phyloP scores from a whole-genome alignment of 2,797 vertebrate genomes.

The Arremon aurantiirostris region DNA sequence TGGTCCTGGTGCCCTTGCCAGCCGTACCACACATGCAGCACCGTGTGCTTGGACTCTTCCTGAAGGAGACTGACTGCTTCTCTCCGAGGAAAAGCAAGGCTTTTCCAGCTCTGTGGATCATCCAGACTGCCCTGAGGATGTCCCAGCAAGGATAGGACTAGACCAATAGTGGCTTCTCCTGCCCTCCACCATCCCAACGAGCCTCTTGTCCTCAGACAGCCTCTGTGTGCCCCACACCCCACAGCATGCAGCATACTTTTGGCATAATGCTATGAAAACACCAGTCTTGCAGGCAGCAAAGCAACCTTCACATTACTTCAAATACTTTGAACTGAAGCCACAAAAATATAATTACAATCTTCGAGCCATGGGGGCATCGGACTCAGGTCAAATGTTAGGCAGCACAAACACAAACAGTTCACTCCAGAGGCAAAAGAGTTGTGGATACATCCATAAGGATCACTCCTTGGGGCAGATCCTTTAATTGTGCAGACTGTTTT shows the following conservation, averaged over 20 bases:
- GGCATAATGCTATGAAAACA: conserved; percentile 36
- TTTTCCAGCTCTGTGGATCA: not conserved
- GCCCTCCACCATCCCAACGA: not conserved
- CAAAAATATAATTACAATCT: conserved; percentile 43
- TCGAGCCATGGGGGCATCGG: not conserved
- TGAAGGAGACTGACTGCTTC: not conserved
- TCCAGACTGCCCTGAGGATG: not conserved
- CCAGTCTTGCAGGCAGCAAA: conserved; percentile 57
- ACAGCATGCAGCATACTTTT: not conserved
- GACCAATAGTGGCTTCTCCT: conserved; percentile 1
- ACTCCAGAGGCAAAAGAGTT: not conserved
- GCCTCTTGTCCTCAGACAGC: conserved; percentile 12
- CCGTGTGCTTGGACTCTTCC: not conserved
- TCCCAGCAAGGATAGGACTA: not conserved
- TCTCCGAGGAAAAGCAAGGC: not conserved
- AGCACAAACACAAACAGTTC: conserved; percentile 10
- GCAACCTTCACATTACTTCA: conserved; percentile 15
- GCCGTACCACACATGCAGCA: not conserved
- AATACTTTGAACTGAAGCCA: conserved; percentile 59
- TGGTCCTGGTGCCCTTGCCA: not conserved
- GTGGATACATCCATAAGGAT: not conserved
- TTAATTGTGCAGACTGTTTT: not conserved
- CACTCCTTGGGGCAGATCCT: conserved; percentile 16
- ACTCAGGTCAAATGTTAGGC: conserved; percentile 29
- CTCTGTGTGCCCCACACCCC: not conserved